phyloP scores from a whole-genome alignment of 1,140 invertebrate species.

The Drosophila kepulauana region DNA sequence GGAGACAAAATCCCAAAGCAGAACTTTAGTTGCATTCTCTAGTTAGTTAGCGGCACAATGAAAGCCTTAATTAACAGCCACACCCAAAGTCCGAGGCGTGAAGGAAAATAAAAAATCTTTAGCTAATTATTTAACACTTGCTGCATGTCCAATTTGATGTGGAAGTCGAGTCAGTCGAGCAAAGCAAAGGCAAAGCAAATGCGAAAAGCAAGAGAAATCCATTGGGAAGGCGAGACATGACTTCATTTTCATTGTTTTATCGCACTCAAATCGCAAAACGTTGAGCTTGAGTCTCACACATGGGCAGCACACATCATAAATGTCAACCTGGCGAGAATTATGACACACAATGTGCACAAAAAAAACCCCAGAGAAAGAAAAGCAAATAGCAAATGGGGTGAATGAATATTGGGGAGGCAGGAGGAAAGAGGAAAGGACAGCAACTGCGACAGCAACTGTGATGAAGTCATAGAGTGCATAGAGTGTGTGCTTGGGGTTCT shows the following conservation, averaged over 20 bases:
- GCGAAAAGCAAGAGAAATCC: conserved; percentile 1
- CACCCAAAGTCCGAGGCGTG: not conserved
- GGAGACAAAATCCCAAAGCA: not conserved
- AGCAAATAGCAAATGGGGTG: not conserved
- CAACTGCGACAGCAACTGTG: conserved; percentile 33
- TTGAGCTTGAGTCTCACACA: conserved; percentile 64
- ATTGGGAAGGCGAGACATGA: conserved; percentile 56
- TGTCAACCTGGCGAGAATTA: conserved; percentile 81
- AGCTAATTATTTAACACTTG: conserved; percentile 46
- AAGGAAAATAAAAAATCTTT: conserved; percentile 26
- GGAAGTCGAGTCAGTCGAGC: conserved; percentile 17
- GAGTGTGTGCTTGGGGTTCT: conserved; percentile 15
- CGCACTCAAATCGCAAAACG: conserved; percentile 57
- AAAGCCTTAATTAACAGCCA: conserved; percentile 11
- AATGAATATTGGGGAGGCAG: conserved; percentile 7
- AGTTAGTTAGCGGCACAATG: not conserved
- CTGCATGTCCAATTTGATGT: conserved; percentile 36
- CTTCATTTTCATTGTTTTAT: conserved; percentile 80
- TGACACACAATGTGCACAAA: conserved; percentile 61
- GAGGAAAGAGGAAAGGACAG: not conserved
- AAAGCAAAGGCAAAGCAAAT: conserved; percentile 16
- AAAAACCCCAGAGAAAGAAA: not conserved
- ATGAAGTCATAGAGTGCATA: conserved; percentile 62
- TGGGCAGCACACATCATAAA: conserved; percentile 80
- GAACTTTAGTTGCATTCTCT: conserved; percentile 2